Percentiles rank a stretch among this genome's conserved stretches.
Conservation (phyloP, 2,888 invertebrate species). For the Podabrus alpinus region DNA sequence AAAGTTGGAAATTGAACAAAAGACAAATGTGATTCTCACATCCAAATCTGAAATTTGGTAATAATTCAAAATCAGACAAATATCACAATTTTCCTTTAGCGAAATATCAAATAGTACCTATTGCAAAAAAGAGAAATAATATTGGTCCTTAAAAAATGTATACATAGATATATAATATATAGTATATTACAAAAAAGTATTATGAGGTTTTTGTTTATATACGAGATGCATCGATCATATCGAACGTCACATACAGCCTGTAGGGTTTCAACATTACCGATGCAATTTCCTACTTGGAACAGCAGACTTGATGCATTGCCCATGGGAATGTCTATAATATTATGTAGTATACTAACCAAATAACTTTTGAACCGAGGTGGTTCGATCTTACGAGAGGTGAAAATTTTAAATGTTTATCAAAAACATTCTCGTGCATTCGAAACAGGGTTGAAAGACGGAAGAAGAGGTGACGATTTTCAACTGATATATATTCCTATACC, state of each 20-base stretch:
- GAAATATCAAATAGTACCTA: constrained; percentile 9
- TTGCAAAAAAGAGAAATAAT: neutral
- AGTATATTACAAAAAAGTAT: constrained; percentile 12
- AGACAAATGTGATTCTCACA: constrained; percentile 40
- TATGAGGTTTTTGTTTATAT: constrained; percentile 7
- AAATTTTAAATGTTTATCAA: neutral
- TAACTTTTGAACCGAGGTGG: neutral
- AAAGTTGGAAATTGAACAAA: constrained; percentile 43
- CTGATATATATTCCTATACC: too few species aligned
- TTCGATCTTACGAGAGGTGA: neutral
- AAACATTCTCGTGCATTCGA: neutral
- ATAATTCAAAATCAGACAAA: constrained; percentile 37
- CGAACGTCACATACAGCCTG: constrained; percentile 33
- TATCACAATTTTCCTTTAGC: neutral
- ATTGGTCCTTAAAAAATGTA: neutral
- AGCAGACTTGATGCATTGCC: constrained; percentile 35
- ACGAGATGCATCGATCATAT: constrained; percentile 32
- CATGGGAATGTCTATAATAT: constrained; percentile 4
- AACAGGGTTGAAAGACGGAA: too few species aligned
- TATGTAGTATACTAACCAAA: constrained; percentile 1
- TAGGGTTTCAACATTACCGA: constrained; percentile 40
- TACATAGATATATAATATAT: too few species aligned
- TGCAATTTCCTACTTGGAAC: constrained; percentile 42
- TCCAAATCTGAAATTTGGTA: constrained; percentile 44
- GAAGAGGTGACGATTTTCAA: too few species aligned